Conservation (phyloP, 2,888 invertebrate species). For the Apocheima hispidaria region DNA sequence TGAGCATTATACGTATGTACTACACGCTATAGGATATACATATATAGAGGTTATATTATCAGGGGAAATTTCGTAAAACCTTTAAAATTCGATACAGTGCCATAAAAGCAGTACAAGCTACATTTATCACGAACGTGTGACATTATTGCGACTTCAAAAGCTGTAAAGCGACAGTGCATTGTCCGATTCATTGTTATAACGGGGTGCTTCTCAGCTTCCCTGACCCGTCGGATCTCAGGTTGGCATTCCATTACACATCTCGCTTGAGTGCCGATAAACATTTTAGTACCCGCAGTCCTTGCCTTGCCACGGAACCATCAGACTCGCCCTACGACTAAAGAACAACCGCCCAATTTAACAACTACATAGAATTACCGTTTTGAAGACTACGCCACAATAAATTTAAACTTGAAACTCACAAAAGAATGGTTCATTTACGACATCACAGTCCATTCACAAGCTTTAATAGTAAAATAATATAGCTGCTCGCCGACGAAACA, state of each 20-base stretch:
- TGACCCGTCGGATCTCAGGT: constrained; percentile 65
- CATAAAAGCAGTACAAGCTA: not conserved
- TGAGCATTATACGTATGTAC: too few species aligned
- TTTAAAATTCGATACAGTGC: not conserved
- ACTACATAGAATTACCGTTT: constrained; percentile 57
- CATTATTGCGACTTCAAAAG: constrained; percentile 1
- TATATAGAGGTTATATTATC: not conserved
- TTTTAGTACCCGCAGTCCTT: constrained; percentile 70
- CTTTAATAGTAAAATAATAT: constrained; percentile 75
- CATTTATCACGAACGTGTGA: not conserved
- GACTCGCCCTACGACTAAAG: constrained; percentile 55
- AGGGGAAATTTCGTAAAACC: not conserved
- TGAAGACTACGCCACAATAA: constrained; percentile 63
- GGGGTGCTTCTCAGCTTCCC: constrained; percentile 59
- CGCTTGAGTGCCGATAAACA: constrained; percentile 79
- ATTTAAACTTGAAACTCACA: constrained; percentile 66
- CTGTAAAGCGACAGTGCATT: constrained; percentile 7
- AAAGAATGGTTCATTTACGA: constrained; percentile 74
- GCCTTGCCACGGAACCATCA: constrained; percentile 54
- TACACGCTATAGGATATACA: not conserved
- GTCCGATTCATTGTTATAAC: constrained; percentile 16
- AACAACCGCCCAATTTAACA: constrained; percentile 56
- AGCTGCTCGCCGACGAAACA: constrained; percentile 63
- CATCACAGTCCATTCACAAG: constrained; percentile 68
- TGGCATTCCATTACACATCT: constrained; percentile 68